Evolutionary conservation across 30 jellyfish, hydroid and myxozoan genomes (phyloP), one percentile per base, ranked within the genome.

Genomic region (Nemopilema nomurai): DNA sequence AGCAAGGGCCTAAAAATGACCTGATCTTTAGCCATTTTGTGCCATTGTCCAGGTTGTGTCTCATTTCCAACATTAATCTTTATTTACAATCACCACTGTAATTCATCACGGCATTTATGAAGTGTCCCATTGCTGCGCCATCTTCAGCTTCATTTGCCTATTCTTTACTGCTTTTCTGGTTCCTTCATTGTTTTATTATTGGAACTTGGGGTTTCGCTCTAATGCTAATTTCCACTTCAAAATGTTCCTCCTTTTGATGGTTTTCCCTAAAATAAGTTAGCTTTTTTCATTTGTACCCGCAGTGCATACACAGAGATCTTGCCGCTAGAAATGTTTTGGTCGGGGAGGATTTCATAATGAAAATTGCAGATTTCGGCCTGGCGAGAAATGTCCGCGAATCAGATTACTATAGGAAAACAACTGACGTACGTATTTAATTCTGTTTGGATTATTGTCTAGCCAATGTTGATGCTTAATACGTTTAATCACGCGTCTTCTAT

Each of bases 301-400:
- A 90, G 97, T 90, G 97, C 31, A 90, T 90, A 52, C 97, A 90
- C 49, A 82, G 97, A 69, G 97, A 90, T 62, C 79, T 90, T 57
- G 97, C 97, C 6, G 94, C 97, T 4, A 75, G 97, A 76, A 90
- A 90, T 62, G 85, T 90, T 22, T 71, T 90, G 69, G 97, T 90
- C n/a, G 97, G 93, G 22, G 94, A 90, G 30, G 85, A 82, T 30
- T 74, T 24, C 73, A 68, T 75, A 29, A 90, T 90, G 97, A 90
- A 90, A 62, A 90, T 90, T 23, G 97, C 97, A 51, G 97, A 90
- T 62, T 90, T 90, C 33, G 97, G 97, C 21, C 64, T 90, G 79
- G 97, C 97, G 28, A 75, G 97, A 51, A 90, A 71, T 26, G 91
- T 90, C 20, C 86, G 93, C 13, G 97, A 90, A 51, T 90, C 97